A percentile compares a stretch with the other conserved stretches of the same genome.
phyloP scores from a whole-genome alignment of 2,113 vertebrate species.

The Epinephelus lanceolatus region DNA sequence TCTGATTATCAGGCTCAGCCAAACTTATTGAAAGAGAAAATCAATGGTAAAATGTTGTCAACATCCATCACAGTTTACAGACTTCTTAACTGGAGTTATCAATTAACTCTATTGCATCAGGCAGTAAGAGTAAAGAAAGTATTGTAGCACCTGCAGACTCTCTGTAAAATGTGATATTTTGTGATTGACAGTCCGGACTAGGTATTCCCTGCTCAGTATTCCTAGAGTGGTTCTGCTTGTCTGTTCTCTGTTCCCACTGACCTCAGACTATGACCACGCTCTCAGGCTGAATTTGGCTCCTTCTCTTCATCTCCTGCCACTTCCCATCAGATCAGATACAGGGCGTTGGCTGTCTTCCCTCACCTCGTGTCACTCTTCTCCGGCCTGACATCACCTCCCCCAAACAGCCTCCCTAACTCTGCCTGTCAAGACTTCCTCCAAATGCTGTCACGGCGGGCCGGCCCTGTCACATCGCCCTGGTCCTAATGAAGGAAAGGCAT shows the following conservation, averaged over 20 bases:
- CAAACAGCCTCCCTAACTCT: constrained; percentile 41
- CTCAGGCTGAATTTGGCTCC: constrained; percentile 58
- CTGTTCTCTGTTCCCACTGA: constrained; percentile 39
- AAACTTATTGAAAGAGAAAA: neutral
- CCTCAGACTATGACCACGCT: constrained; percentile 52
- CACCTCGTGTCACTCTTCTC: constrained; percentile 50
- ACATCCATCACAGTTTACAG: neutral
- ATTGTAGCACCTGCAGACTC: neutral
- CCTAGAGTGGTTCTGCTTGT: constrained; percentile 32
- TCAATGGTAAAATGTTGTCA: neutral
- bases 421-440: constrained; percentile 63
- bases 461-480: constrained; percentile 48
- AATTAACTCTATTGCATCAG: neutral
- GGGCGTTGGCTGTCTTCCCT: constrained; percentile 50
- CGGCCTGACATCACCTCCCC: constrained; percentile 48
- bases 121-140: neutral
- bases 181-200: constrained; percentile 27
- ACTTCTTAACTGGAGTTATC: neutral
- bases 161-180: constrained; percentile 10
- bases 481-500: constrained; percentile 21
- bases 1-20: neutral
- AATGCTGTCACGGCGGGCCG: constrained; percentile 28
- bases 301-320: constrained; percentile 64
- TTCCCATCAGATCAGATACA: constrained; percentile 65
- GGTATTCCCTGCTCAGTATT: constrained; percentile 47